Percentiles rank a stretch among this genome's conserved stretches.
Conservation (phyloP, 1,140 invertebrate genomes). For the Coenobita brevimanus region DNA sequence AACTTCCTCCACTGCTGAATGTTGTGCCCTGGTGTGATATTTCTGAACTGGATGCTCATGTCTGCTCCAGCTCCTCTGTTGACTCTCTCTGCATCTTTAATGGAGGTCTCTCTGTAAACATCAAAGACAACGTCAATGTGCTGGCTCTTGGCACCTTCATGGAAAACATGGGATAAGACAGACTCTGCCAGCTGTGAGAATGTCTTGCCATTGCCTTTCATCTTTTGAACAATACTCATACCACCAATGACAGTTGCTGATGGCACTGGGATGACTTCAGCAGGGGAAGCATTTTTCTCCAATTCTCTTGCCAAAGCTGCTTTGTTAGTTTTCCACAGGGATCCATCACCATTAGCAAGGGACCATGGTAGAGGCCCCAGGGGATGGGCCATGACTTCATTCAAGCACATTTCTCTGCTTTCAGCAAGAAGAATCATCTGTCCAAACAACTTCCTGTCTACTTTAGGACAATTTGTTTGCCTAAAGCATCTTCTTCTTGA, state of each 20-base stretch:
- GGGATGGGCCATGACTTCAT: constrained; percentile 12
- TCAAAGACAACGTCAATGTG: constrained; percentile 22
- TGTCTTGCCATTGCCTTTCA: constrained; percentile 23
- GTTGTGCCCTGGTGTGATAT: not conserved
- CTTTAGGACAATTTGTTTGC: constrained; percentile 16
- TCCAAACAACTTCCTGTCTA: not conserved
- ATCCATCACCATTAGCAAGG: constrained; percentile 29
- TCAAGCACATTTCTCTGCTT: constrained; percentile 17
- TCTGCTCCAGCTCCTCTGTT: not conserved
- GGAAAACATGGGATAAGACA: not conserved
- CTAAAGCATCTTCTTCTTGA: not conserved
- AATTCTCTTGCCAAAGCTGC: not conserved
- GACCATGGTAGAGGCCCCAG: constrained; percentile 18
- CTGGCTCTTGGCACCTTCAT: not conserved
- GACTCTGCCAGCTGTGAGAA: constrained; percentile 14
- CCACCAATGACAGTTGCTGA: constrained; percentile 24
- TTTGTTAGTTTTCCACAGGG: constrained; percentile 23
- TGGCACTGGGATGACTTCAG: not conserved
- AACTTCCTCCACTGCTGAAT: not conserved
- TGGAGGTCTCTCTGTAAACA: not conserved
- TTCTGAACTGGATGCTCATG: not conserved
- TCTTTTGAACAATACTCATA: constrained; percentile 26
- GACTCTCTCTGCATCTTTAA: constrained; percentile 16
- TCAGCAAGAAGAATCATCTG: constrained; percentile 15
- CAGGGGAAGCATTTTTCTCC: not conserved